A percentile compares a stretch with the other conserved stretches of the same genome.
These are phyloP conservation scores for Xestia c-nigrum DNA, from an alignment of 2,888 invertebrate genomes.

Conservation along the genomic window DNA sequence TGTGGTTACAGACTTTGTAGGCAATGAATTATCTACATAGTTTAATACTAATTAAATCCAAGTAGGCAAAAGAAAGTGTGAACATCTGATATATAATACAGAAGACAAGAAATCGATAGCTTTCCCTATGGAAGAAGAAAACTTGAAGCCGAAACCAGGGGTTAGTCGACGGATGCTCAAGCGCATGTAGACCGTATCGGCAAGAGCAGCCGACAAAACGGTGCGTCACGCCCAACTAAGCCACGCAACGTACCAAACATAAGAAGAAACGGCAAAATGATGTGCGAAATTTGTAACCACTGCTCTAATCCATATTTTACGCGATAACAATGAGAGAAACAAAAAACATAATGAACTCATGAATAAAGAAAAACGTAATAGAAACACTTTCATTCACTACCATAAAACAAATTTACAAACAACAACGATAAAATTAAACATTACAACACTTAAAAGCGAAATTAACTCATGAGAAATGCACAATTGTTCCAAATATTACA, in stretches of 20 bases:
- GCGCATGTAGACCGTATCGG: conserved; percentile 88
- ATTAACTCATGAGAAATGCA: conserved; percentile 66
- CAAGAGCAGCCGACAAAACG: conserved; percentile 87
- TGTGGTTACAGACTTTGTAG: conserved; percentile 37
- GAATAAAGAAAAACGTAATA: conserved; percentile 58
- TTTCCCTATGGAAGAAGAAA: conserved; percentile 73
- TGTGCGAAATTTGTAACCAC: conserved; percentile 76
- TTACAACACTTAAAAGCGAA: conserved; percentile 66
- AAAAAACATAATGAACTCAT: conserved; percentile 51
- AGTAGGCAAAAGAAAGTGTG: conserved; percentile 51
- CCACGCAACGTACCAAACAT: conserved; percentile 82
- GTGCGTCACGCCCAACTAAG: conserved; percentile 86
- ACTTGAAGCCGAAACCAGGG: conserved; percentile 80
- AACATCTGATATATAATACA: conserved; percentile 65
- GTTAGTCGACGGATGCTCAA: conserved; percentile 82
- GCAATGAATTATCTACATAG: conserved; percentile 38
- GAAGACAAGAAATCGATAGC: conserved; percentile 71
- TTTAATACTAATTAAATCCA: conserved; percentile 28
- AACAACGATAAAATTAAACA: conserved; percentile 62
- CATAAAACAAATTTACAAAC: conserved; percentile 64
- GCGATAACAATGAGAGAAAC: conserved; percentile 59
- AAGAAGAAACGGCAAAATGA: conserved; percentile 75
- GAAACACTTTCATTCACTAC: conserved; percentile 67
- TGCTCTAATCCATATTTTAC: conserved; percentile 64
- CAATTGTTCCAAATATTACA: conserved; percentile 64